Conservation (phyloP, 2,888 invertebrate genomes). For the Sepioteuthis lessoniana region DNA sequence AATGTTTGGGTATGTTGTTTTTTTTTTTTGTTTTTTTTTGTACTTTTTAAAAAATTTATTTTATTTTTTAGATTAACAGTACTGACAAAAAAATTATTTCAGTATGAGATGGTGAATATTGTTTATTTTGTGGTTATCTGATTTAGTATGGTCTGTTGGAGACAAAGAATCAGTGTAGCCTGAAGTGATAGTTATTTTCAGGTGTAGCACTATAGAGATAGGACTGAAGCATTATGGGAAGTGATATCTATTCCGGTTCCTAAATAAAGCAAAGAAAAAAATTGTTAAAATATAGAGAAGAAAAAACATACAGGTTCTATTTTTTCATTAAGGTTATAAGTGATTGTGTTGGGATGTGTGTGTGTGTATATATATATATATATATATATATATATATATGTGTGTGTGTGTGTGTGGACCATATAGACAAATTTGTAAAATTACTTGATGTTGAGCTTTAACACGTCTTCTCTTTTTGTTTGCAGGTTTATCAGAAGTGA, state of each 20-base stretch:
- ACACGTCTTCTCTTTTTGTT: too few species aligned
- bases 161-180: neutral
- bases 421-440: too few species aligned
- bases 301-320: neutral
- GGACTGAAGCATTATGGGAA: neutral
- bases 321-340: neutral
- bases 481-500: too few species aligned
- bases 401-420: too few species aligned
- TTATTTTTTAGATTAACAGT: neutral
- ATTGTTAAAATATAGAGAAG: neutral
- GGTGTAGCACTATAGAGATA: neutral
- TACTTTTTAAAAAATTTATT: too few species aligned
- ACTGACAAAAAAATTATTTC: neutral
- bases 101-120: neutral
- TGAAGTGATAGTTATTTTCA: slow-evolving; percentile 9
- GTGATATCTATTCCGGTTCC: neutral
- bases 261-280: neutral
- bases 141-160: slow-evolving; percentile 16
- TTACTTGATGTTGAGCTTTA: too few species aligned
- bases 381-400: too few species aligned
- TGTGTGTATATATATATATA: too few species aligned
- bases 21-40: neutral
- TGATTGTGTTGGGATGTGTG: too few species aligned
- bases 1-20: neutral
- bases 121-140: neutral